A percentile compares a stretch with the other conserved stretches of the same genome.
Evolutionary conservation across 2,888 invertebrate genomes (phyloP).

Genomic region (Cosmorhoe ocellata): DNA sequence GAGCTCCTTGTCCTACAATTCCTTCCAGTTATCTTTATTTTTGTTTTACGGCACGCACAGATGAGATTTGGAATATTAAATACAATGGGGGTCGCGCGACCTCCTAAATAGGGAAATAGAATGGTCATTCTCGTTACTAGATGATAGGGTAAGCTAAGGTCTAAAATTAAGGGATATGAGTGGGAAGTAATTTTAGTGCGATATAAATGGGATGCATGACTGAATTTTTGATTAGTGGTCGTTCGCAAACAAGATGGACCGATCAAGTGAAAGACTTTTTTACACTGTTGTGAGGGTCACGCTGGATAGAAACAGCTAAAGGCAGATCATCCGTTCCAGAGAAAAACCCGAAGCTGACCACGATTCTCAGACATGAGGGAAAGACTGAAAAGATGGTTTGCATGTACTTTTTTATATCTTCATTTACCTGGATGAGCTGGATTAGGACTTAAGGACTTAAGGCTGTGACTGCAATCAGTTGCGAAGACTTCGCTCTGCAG

Average conservation of each 20-base stretch:
- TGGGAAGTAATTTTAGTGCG: conserved; percentile 18
- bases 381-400: too few species aligned
- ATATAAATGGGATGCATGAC: background rate
- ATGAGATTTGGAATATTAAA: conserved; percentile 60
- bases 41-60: conserved; percentile 61
- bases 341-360: too few species aligned
- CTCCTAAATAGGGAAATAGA: conserved; percentile 21
- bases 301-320: too few species aligned
- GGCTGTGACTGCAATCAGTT: too few species aligned
- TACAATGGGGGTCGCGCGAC: conserved; percentile 35
- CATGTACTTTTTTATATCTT: too few species aligned
- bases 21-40: conserved; percentile 64
- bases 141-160: conserved; percentile 10
- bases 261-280: too few species aligned
- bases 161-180: conserved; percentile 17
- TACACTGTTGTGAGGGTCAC: too few species aligned
- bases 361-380: too few species aligned
- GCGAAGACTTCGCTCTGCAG: too few species aligned
- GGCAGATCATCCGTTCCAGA: too few species aligned
- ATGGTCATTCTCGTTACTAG: conserved; percentile 11
- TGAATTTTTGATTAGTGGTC: background rate
- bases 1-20: conserved; percentile 37
- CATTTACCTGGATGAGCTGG: too few species aligned
- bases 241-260: background rate
- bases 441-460: too few species aligned